phyloP scores from a whole-genome alignment of 2,888 invertebrate genomes.

The Gasteruption jaculator region DNA sequence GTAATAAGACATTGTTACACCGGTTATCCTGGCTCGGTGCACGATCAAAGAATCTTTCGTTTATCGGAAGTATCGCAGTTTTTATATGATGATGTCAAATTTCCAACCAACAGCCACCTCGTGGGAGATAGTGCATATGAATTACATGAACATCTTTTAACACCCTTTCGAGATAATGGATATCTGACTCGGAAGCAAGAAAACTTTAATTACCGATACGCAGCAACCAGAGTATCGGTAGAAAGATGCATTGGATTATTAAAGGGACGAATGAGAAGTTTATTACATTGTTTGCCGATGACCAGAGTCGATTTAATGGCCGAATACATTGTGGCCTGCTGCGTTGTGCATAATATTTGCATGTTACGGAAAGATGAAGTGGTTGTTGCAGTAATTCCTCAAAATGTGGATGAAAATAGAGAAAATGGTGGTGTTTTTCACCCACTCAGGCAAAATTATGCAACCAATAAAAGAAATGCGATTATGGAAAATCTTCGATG shows the following conservation, averaged over 20 bases:
- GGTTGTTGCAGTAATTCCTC: neutral
- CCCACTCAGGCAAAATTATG: conserved; percentile 1
- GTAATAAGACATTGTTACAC: too few species aligned
- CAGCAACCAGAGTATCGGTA: conserved; percentile 18
- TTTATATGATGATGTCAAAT: too few species aligned
- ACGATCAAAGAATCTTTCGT: too few species aligned
- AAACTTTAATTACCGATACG: conserved; percentile 21
- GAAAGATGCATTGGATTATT: conserved; percentile 23
- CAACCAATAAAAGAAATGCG: neutral
- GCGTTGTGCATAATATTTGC: conserved; percentile 28
- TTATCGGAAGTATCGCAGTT: too few species aligned
- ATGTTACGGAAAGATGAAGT: conserved; percentile 18
- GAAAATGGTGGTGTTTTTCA: neutral
- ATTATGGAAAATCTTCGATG: conserved; percentile 1
- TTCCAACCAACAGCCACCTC: too few species aligned
- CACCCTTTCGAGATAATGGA: conserved; percentile 22
- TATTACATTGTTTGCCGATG: conserved; percentile 23
- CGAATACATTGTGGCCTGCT: conserved; percentile 26
- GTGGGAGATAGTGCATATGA: too few species aligned
- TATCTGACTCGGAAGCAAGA: conserved; percentile 17
- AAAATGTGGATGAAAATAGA: neutral
- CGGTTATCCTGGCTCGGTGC: too few species aligned
- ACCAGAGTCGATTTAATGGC: conserved; percentile 23
- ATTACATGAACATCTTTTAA: conserved; percentile 18
- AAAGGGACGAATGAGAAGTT: conserved; percentile 23